Evolutionary conservation across 2,113 vertebrate species (phyloP).

Genomic region (Amazona vittata): DNA sequence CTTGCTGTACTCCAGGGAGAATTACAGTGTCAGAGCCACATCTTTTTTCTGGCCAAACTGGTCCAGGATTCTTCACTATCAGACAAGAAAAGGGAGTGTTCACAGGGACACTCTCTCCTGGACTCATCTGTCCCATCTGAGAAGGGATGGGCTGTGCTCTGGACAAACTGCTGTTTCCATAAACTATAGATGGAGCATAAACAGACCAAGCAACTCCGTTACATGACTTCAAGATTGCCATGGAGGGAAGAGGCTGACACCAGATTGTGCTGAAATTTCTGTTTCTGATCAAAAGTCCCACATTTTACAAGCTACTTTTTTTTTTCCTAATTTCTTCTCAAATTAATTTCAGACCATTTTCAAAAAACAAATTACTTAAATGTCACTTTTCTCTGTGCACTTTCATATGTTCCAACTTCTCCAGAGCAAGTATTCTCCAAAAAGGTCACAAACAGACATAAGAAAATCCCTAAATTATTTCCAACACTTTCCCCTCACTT

Average conservation of each 20-base stretch:
- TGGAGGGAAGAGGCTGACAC: neutral
- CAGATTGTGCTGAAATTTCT: neutral
- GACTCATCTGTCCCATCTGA: neutral
- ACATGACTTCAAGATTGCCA: neutral
- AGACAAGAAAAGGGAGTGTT: neutral
- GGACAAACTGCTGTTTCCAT: neutral
- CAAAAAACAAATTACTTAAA: neutral
- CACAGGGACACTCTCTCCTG: neutral
- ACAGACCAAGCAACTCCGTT: neutral
- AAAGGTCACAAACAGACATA: neutral
- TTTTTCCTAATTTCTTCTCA: neutral
- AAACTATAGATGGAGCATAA: neutral
- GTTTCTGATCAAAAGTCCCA: neutral
- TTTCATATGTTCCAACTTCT: neutral
- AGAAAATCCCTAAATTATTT: neutral
- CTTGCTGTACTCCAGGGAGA: neutral
- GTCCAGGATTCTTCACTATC: neutral
- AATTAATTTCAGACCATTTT: neutral
- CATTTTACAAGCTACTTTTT: neutral
- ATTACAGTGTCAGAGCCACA: neutral
- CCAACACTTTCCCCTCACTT: neutral
- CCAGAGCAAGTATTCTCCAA: neutral
- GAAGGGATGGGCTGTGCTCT: neutral
- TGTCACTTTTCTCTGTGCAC: slow-evolving; percentile 8
- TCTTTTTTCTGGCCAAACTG: neutral